Evolutionary conservation across 1,140 invertebrate genomes (phyloP).

Genomic region (Danaus melanippus): DNA sequence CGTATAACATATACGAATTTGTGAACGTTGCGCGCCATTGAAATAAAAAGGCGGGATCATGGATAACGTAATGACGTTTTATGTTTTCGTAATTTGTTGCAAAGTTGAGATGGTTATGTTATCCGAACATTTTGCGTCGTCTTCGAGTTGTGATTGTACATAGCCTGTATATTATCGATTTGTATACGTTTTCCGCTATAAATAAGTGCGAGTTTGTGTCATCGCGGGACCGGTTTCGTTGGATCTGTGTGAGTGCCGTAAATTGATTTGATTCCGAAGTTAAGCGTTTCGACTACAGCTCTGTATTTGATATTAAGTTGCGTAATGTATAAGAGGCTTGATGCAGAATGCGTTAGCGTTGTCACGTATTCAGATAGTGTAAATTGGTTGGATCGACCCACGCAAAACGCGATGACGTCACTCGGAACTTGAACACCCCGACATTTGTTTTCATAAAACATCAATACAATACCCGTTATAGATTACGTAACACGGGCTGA

Average conservation of each 20-base stretch:
- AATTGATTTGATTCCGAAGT: constrained; percentile 41
- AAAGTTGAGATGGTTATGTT: constrained; percentile 30
- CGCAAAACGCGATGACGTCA: constrained; percentile 30
- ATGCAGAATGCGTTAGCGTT: constrained; percentile 19
- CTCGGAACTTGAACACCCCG: not conserved
- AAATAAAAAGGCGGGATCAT: constrained; percentile 44
- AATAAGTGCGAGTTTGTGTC: constrained; percentile 67
- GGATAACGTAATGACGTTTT: constrained; percentile 14
- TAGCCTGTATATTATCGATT: constrained; percentile 57
- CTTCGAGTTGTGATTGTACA: constrained; percentile 36
- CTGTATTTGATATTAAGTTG: constrained; percentile 36
- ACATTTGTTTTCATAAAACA: too few relatives aligned
- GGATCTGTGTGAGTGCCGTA: constrained; percentile 45
- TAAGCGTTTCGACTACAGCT: constrained; percentile 30
- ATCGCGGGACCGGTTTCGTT: constrained; percentile 53
- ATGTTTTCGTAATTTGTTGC: constrained; percentile 21
- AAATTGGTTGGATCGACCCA: constrained; percentile 21
- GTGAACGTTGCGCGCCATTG: constrained; percentile 22
- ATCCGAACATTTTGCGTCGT: constrained; percentile 29
- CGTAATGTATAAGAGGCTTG: constrained; percentile 33
- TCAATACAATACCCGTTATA: not conserved
- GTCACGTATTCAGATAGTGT: constrained; percentile 13
- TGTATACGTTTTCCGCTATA: constrained; percentile 67
- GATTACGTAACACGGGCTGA: constrained; percentile 3
- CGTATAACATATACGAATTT: constrained; percentile 9